phyloP scores from a whole-genome alignment of 2,113 vertebrate species.

The Ophthalmolycus amberensis region DNA sequence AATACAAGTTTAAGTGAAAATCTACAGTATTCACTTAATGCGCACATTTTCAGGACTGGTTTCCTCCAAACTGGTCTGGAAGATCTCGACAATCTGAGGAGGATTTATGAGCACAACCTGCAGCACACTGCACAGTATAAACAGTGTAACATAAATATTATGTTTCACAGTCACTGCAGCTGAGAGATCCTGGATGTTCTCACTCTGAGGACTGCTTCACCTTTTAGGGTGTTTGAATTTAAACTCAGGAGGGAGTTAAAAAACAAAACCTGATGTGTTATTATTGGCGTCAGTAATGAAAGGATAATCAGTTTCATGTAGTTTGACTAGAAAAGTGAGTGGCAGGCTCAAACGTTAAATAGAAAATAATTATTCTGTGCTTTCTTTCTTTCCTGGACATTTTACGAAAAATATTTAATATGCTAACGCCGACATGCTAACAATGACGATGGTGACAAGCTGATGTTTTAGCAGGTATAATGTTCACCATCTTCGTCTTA shows the following conservation, averaged over 20 bases:
- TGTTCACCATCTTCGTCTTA: too few relatives aligned
- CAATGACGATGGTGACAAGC: neutral
- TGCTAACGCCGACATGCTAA: too few relatives aligned
- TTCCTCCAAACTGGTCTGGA: constrained; percentile 35
- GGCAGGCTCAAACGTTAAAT: neutral
- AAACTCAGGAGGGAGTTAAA: neutral
- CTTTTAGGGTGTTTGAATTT: constrained; percentile 53
- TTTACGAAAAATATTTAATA: neutral
- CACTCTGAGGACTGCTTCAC: constrained; percentile 31
- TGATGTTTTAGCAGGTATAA: neutral
- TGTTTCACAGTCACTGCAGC: constrained; percentile 39
- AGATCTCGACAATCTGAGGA: constrained; percentile 28
- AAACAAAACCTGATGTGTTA: neutral
- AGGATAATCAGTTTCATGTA: neutral
- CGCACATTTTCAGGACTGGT: neutral
- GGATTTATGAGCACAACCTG: constrained; percentile 30
- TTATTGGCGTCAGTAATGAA: neutral
- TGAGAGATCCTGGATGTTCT: constrained; percentile 56
- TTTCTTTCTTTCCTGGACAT: neutral
- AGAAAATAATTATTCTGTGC: neutral
- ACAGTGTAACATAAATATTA: constrained; percentile 56
- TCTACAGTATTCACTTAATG: neutral
- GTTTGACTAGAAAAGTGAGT: neutral
- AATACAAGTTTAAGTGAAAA: neutral
- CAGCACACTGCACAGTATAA: constrained; percentile 28